Evolutionary conservation across 2,888 invertebrate genomes (phyloP).

Genomic region (Dryobota labecula): DNA sequence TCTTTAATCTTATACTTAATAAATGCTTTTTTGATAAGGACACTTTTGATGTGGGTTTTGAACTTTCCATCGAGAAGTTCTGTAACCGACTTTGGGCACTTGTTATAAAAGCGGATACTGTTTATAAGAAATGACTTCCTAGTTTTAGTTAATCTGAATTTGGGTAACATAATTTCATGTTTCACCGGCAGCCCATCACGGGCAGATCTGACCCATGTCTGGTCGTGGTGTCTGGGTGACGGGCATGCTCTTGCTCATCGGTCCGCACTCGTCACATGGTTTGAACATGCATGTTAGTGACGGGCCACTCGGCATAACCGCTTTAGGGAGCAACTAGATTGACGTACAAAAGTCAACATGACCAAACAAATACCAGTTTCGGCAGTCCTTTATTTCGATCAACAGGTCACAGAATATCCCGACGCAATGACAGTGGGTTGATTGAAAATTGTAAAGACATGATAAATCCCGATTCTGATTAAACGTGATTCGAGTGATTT

Average conservation of each 20-base stretch:
- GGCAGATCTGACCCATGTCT: not conserved
- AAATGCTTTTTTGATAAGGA: no score
- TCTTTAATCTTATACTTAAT: no score
- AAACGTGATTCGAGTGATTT: slow-evolving; percentile 5
- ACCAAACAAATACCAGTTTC: not conserved
- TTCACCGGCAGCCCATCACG: not conserved
- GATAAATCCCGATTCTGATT: not conserved
- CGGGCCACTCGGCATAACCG: not conserved
- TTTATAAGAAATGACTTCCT: no score
- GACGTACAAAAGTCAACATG: not conserved
- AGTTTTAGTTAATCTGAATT: no score
- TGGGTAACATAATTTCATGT: no score
- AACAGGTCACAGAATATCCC: not conserved
- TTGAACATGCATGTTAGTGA: not conserved
- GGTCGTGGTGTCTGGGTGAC: not conserved
- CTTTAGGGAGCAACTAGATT: not conserved
- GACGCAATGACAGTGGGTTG: not conserved
- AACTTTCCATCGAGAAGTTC: no score
- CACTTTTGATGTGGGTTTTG: no score
- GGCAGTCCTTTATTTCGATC: not conserved
- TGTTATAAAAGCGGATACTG: no score
- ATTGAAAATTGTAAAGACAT: not conserved
- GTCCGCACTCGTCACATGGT: no score
- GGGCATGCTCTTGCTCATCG: not conserved
- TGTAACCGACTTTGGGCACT: no score